Conservation (phyloP, 2,113 vertebrate genomes). For the Phalacrocorax aristotelis region DNA sequence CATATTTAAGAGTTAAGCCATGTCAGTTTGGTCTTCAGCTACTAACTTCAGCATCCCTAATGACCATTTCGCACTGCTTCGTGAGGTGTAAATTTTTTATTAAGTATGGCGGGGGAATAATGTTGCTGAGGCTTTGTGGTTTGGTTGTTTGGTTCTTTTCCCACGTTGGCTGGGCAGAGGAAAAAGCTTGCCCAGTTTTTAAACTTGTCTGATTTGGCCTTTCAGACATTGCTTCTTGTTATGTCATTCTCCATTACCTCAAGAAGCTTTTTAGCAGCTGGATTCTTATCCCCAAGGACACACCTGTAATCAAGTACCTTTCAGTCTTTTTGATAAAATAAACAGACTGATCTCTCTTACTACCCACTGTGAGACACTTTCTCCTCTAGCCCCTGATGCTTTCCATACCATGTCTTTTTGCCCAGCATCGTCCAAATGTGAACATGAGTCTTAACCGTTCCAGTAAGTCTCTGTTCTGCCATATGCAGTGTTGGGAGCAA, state of each 20-base stretch:
- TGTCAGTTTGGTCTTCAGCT: neutral
- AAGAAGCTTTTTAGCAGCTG: conserved; percentile 11
- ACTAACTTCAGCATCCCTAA: neutral
- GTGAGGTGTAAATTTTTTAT: neutral
- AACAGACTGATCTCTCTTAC: neutral
- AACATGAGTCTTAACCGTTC: neutral
- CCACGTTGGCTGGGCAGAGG: neutral
- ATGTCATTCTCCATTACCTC: neutral
- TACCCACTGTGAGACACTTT: neutral
- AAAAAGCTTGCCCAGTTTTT: neutral
- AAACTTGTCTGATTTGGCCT: neutral
- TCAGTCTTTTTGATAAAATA: neutral
- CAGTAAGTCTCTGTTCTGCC: neutral
- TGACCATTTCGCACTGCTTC: neutral
- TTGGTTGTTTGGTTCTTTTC: accelerated
- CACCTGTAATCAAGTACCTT: neutral
- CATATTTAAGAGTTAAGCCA: neutral
- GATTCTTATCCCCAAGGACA: neutral
- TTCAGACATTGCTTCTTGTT: neutral
- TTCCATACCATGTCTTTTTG: neutral
- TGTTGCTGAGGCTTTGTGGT: neutral
- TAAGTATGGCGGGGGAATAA: neutral
- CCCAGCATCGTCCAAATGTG: neutral
- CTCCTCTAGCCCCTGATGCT: neutral
- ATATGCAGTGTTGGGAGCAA: neutral